Evolutionary conservation across 2,113 vertebrate species (phyloP).

Genomic region (Pomatostomus ruficeps): DNA sequence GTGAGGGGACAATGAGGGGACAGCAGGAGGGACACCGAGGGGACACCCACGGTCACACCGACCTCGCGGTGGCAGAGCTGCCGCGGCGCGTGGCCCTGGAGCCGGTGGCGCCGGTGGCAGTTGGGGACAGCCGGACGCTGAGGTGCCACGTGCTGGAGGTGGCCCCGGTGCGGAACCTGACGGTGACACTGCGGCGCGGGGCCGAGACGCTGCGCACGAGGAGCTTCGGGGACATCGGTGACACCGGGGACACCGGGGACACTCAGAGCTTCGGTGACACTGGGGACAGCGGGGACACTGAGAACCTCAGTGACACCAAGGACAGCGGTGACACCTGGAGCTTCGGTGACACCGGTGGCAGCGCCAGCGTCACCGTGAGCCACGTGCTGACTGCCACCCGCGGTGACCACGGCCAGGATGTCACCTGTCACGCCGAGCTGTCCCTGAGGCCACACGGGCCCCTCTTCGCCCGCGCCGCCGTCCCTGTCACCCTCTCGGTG

Average conservation of each 20-base stretch:
- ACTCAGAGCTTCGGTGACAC: rapidly evolving
- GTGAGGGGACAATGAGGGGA: no score
- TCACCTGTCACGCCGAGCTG: slow-evolving; percentile 15
- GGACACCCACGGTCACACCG: rapidly evolving
- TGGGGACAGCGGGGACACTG: not conserved
- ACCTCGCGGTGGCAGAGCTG: not conserved
- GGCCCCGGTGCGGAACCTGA: not conserved
- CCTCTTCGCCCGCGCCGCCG: not conserved
- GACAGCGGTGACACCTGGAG: no score
- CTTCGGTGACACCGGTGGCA: not conserved
- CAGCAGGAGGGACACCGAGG: rapidly evolving
- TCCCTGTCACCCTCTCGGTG: not conserved
- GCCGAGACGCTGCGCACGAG: not conserved
- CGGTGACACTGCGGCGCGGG: not conserved
- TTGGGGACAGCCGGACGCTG: not conserved
- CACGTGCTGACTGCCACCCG: not conserved
- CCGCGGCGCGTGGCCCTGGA: not conserved
- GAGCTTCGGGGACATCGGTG: not conserved
- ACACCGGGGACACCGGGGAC: no score
- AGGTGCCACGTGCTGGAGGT: not conserved
- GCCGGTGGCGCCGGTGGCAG: not conserved
- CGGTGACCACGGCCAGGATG: not conserved
- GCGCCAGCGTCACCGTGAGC: not conserved
- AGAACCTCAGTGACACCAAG: no score
- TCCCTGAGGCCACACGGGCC: not conserved